A percentile compares a stretch with the other conserved stretches of the same genome.
phyloP scores from a whole-genome alignment of 2,113 vertebrate species.

The Bungarus multicinctus region DNA sequence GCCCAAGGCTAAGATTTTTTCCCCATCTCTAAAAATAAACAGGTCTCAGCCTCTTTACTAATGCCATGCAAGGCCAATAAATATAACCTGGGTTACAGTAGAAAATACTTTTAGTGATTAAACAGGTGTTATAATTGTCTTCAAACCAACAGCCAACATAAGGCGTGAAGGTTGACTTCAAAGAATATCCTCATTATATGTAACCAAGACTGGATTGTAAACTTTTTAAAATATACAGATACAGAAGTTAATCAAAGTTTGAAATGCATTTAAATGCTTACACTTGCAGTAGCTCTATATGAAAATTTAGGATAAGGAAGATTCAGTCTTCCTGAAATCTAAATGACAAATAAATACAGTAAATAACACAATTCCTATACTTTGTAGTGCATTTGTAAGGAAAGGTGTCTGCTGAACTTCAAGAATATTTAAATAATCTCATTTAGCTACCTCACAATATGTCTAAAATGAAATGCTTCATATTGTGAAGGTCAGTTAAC shows the following conservation, averaged over 20 bases:
- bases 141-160: constrained; percentile 39
- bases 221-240: not conserved
- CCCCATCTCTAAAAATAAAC: constrained; percentile 57
- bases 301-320: not conserved
- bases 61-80: constrained; percentile 60
- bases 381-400: not conserved
- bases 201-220: not conserved
- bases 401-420: not conserved
- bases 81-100: constrained; percentile 64
- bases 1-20: constrained; percentile 62
- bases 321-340: not conserved
- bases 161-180: constrained; percentile 31
- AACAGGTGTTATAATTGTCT: constrained; percentile 60
- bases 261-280: not conserved
- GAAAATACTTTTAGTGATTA: constrained; percentile 62
- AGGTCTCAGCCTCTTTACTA: constrained; percentile 46
- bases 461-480: not conserved
- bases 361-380: not conserved
- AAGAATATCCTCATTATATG: not conserved
- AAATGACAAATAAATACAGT: not conserved
- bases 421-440: not conserved
- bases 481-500: not conserved
- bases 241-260: not conserved
- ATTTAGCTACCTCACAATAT: not conserved
- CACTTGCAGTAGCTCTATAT: not conserved